Evolutionary conservation across 2,797 vertebrate genomes (phyloP).

Genomic region (Ctenopoma multispine): DNA sequence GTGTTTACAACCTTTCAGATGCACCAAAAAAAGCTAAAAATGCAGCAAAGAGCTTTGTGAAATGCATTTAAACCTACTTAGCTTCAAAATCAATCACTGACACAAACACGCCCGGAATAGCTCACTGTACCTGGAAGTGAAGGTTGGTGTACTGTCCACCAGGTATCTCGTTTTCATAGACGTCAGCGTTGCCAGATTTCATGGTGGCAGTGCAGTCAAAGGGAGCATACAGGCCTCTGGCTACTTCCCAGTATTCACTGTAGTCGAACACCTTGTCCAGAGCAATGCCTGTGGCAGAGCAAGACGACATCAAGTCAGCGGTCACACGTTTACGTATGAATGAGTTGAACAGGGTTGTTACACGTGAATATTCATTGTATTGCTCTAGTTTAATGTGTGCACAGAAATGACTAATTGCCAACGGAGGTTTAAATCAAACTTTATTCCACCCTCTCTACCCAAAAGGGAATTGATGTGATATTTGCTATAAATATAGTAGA

Average conservation of each 20-base stretch:
- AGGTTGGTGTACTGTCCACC: slow-evolving; percentile 99
- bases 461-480: background rate
- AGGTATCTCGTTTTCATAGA: slow-evolving; percentile 98
- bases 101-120: background rate
- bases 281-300: slow-evolving; percentile 83
- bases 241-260: slow-evolving; percentile 97
- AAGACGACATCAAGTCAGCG: slow-evolving; percentile 6
- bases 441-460: background rate
- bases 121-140: slow-evolving; percentile 85
- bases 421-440: slow-evolving; percentile 11
- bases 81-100: slow-evolving; percentile 20
- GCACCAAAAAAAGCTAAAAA: slow-evolving; percentile 2
- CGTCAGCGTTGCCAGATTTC: slow-evolving; percentile 96
- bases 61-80: slow-evolving; percentile 25
- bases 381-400: too few relatives aligned
- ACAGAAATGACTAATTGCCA: background rate
- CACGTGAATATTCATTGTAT: too few relatives aligned
- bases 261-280: slow-evolving; percentile 96
- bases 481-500: background rate
- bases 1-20: slow-evolving; percentile 20
- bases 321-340: background rate
- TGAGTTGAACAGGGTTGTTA: background rate
- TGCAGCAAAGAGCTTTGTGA: slow-evolving; percentile 19
- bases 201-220: slow-evolving; percentile 99
- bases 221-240: slow-evolving; percentile 92